Conservation (phyloP, 2,113 vertebrate species). For the Burhinus oedicnemus region DNA sequence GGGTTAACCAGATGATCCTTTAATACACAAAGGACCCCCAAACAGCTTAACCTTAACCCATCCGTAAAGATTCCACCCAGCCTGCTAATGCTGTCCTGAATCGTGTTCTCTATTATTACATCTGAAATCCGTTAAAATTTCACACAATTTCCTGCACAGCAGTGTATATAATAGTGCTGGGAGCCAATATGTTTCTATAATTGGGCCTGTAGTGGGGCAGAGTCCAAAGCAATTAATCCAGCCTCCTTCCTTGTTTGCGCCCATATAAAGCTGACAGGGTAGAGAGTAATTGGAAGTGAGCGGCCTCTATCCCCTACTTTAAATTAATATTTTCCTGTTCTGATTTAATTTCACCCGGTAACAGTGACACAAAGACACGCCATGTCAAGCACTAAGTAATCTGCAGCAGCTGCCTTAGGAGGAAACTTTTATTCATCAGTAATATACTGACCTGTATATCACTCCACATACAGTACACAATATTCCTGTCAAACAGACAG, state of each 20-base stretch:
- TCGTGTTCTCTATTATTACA: conserved; percentile 84
- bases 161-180: conserved; percentile 92
- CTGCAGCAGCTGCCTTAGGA: conserved; percentile 78
- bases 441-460: conserved; percentile 66
- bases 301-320: conserved; percentile 92
- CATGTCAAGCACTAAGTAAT: conserved; percentile 84
- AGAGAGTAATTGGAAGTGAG: conserved; percentile 97
- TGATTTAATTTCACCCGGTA: conserved; percentile 89
- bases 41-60: conserved; percentile 78
- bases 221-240: conserved; percentile 99
- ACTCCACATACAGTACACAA: conserved; percentile 40
- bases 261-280: conserved; percentile 93
- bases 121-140: conserved; percentile 94
- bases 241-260: conserved; percentile 95
- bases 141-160: conserved; percentile 99
- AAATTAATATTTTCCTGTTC: conserved; percentile 98
- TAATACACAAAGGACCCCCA: conserved; percentile 77
- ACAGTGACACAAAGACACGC: conserved; percentile 82
- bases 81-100: conserved; percentile 68
- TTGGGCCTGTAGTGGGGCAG: conserved; percentile 97
- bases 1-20: conserved; percentile 81
- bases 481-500: conserved; percentile 63
- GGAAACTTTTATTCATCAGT: conserved; percentile 72
- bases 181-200: conserved; percentile 99
- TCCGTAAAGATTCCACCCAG: conserved; percentile 67